Conservation (phyloP, 2,888 invertebrate genomes). For the Yponomeuta evonymella region DNA sequence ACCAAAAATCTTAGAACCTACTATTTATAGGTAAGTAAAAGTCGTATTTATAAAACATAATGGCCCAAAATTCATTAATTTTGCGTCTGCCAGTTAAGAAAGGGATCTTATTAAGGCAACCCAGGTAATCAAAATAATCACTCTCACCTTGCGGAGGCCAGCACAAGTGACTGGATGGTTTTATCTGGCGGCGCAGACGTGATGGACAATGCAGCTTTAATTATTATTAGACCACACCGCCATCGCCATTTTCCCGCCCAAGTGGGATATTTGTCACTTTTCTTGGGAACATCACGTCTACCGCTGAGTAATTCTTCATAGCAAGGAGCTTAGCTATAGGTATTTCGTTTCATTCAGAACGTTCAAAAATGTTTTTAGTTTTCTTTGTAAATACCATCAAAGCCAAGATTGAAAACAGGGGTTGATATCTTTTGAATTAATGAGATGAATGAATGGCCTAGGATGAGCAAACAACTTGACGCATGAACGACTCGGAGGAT, state of each 20-base stretch:
- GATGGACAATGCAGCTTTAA: conserved; percentile 33
- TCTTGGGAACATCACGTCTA: background rate
- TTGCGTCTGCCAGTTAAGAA: background rate
- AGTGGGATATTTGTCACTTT: conserved; percentile 30
- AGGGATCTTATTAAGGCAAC: background rate
- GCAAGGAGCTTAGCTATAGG: no score
- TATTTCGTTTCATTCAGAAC: no score
- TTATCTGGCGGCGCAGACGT: conserved; percentile 21
- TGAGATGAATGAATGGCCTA: no score
- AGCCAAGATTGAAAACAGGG: no score
- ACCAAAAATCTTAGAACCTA: no score
- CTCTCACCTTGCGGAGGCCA: background rate
- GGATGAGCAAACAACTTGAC: no score
- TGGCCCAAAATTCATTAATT: background rate
- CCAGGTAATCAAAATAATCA: background rate
- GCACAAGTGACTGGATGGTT: background rate
- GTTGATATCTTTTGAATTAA: no score
- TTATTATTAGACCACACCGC: conserved; percentile 34
- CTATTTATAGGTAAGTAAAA: no score
- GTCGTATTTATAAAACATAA: no score
- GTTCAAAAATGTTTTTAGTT: no score
- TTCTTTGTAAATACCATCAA: no score
- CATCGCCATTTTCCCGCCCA: conserved; percentile 18
- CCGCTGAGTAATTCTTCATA: background rate
- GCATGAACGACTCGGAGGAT: no score